phyloP scores from a whole-genome alignment of 2,888 invertebrate species.

The Nomada fabriciana region DNA sequence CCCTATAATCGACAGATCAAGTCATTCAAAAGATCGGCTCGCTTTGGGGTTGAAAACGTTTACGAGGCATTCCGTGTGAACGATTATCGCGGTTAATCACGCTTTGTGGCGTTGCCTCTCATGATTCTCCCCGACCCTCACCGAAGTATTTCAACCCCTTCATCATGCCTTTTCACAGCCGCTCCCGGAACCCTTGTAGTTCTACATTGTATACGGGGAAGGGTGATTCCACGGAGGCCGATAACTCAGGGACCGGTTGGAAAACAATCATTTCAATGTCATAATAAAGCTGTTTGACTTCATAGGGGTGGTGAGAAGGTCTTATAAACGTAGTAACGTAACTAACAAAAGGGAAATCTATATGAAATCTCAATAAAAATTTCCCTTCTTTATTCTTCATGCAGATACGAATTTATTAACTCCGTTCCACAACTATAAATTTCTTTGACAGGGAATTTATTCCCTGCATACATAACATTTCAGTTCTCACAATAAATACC shows the following conservation, averaged over 20 bases:
- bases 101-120: slow-evolving; percentile 59
- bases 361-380: too few relatives aligned
- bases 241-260: background rate
- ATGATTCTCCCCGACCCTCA: slow-evolving; percentile 52
- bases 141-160: slow-evolving; percentile 64
- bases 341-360: too few relatives aligned
- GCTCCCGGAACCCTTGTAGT: slow-evolving; percentile 1
- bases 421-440: too few relatives aligned
- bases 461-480: too few relatives aligned
- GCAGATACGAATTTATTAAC: too few relatives aligned
- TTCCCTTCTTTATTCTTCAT: too few relatives aligned
- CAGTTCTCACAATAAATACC: too few relatives aligned
- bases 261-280: background rate
- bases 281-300: background rate
- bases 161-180: slow-evolving; percentile 54
- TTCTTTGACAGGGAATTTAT: too few relatives aligned
- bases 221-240: background rate
- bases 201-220: background rate
- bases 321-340: background rate
- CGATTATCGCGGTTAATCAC: slow-evolving; percentile 67
- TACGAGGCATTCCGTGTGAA: slow-evolving; percentile 60
- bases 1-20: slow-evolving; percentile 49
- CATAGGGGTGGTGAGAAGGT: too few relatives aligned
- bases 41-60: slow-evolving; percentile 53
- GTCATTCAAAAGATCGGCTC: slow-evolving; percentile 55